Evolutionary conservation across 2,888 invertebrate genomes (phyloP).

Genomic region (Thymelicus sylvestris): DNA sequence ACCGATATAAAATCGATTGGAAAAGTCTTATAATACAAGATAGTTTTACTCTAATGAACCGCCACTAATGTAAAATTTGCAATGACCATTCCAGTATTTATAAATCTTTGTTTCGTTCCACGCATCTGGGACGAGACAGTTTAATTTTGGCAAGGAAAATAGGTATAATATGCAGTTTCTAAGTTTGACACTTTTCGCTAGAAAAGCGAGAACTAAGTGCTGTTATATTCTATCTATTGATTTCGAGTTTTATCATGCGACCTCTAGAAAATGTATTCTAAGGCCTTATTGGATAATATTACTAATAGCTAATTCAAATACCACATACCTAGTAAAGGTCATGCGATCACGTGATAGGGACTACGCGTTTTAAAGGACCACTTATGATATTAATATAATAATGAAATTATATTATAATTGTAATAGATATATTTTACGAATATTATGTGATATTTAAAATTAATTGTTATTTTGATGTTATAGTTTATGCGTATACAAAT

Average conservation of each 20-base stretch:
- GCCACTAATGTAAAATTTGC: not conserved
- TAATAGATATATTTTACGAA: slow-evolving; percentile 74
- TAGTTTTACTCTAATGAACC: slow-evolving; percentile 5
- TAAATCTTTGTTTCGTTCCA: not conserved
- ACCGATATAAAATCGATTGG: no score
- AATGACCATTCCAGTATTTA: slow-evolving; percentile 5
- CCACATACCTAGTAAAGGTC: not conserved
- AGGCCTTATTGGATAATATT: not conserved
- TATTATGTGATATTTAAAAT: slow-evolving; percentile 82
- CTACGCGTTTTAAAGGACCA: slow-evolving; percentile 72
- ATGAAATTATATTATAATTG: slow-evolving; percentile 49
- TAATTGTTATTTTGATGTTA: slow-evolving; percentile 75
- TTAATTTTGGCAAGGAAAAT: no score
- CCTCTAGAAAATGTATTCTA: not conserved
- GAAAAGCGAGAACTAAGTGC: not conserved
- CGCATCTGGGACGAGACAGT: no score
- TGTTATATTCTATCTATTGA: not conserved
- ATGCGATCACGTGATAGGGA: slow-evolving; percentile 61
- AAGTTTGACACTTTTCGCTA: not conserved
- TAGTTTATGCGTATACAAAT: slow-evolving; percentile 68
- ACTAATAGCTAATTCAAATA: not conserved
- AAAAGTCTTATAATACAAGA: slow-evolving; percentile 7
- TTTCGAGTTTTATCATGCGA: not conserved
- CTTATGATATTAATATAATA: slow-evolving; percentile 64
- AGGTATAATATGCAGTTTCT: not conserved